Evolutionary conservation across 2,888 invertebrate genomes (phyloP).

Genomic region (Orthosia cruda): DNA sequence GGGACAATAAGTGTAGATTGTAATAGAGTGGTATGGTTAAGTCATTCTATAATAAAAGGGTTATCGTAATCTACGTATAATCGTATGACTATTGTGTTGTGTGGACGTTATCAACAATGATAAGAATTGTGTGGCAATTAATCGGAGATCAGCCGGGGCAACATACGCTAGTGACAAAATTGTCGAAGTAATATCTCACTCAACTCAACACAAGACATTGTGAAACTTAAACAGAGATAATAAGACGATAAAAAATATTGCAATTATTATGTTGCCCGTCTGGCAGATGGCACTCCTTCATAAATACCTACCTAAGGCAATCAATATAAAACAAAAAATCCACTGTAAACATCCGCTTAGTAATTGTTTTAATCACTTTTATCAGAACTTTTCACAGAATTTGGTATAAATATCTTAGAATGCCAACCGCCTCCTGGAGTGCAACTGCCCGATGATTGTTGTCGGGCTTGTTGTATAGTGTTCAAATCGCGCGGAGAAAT

Average conservation of each 20-base stretch:
- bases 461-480: too few species aligned
- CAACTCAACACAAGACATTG: too few species aligned
- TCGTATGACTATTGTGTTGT: constrained; percentile 30
- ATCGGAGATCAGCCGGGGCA: constrained; percentile 10
- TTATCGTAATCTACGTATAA: constrained; percentile 49
- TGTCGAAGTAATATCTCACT: not conserved
- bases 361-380: not conserved
- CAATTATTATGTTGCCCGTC: too few species aligned
- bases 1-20: constrained; percentile 16
- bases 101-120: constrained; percentile 37
- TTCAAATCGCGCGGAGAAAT: too few species aligned
- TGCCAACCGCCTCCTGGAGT: not conserved
- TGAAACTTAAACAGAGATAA: not conserved
- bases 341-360: not conserved
- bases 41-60: constrained; percentile 16
- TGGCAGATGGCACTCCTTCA: not conserved
- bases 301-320: not conserved
- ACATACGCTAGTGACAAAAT: not conserved
- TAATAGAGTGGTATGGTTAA: constrained; percentile 19
- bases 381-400: not conserved
- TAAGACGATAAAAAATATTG: not conserved
- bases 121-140: constrained; percentile 27
- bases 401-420: not conserved
- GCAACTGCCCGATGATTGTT: too few species aligned
- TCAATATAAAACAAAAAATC: not conserved